These are phyloP conservation scores for Lepilemur ruficaudatus DNA, from an alignment of 2,797 vertebrate species.

Conservation along the genomic window DNA sequence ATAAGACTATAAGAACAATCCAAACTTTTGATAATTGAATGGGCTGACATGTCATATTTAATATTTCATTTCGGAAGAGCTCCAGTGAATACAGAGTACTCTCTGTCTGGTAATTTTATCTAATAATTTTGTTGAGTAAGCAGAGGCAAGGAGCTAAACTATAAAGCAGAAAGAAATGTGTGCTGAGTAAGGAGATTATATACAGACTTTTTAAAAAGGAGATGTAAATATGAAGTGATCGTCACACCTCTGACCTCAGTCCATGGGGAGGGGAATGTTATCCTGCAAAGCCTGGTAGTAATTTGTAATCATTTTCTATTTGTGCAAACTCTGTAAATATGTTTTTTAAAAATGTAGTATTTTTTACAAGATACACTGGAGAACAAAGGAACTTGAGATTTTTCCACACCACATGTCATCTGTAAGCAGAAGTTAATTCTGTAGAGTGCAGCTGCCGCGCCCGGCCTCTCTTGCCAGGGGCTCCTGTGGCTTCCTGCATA, in stretches of 20 bases:
- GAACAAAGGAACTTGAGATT: constrained; percentile 84
- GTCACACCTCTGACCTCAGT: constrained; percentile 24
- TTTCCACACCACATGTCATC: constrained; percentile 83
- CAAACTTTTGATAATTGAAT: not conserved
- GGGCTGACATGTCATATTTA: not conserved
- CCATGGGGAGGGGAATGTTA: not conserved
- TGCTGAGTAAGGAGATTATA: not conserved
- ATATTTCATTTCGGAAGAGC: not conserved
- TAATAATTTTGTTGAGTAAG: not conserved
- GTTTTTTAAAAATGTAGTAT: constrained; percentile 89
- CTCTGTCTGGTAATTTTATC: not conserved
- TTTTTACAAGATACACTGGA: constrained; percentile 95
- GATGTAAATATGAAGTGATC: constrained; percentile 47
- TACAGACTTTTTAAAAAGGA: constrained; percentile 56
- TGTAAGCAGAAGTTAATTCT: constrained; percentile 85
- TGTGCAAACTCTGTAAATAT: constrained; percentile 93
- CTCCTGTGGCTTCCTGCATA: constrained; percentile 75
- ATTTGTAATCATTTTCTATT: constrained; percentile 88
- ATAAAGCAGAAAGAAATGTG: not conserved
- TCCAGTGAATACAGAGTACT: not conserved
- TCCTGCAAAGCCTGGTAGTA: constrained; percentile 86
- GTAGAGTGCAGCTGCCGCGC: constrained; percentile 69
- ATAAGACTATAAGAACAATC: not conserved
- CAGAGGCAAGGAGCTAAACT: not conserved
- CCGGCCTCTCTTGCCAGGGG: constrained; percentile 37